Evolutionary conservation across 1,140 invertebrate species (phyloP), one percentile per base, ranked within the genome.

Genomic region (Tetramorium simillimum): DNA sequence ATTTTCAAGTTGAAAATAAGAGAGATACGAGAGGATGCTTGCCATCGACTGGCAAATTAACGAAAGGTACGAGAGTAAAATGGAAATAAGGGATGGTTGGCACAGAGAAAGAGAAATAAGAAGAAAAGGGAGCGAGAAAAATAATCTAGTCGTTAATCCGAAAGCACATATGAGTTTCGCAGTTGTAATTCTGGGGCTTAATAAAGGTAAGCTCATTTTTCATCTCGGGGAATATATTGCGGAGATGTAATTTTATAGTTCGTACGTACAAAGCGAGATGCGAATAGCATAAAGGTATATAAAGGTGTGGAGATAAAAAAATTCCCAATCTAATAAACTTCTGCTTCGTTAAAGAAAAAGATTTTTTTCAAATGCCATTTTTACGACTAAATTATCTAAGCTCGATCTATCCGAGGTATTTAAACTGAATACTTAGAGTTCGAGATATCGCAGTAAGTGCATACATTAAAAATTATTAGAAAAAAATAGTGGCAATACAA

Each of bases 101-200:
- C 1, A 14, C 0, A 21, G 12, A 40, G 21, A 46, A 49, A 33
- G 40, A 58, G 10, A 53, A 40, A 33, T 21, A 10, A 49, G 33
- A 78, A 12, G 56, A 9, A 63, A n/a, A 56, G 49, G 43, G 21
- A 33, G n/a, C 53, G 40, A 75, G 69, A 84, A 51, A 43, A 53
- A 67, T 78, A 78, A 80, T 80, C 62, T 37, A 80, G 24, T 28
- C 37, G 24, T 78, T 65, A 80, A 65, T 65, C 28, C 28, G n/a
- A 67, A 51, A 46, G 62, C 43, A 80, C 28, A 43, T 80, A 80
- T 80, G 46, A 80, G 28, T 18, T 65, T 67, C 33, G 18, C 76
- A 37, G n/a, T 67, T 80, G n/a, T 65, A 65, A 67, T 67, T 80
- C 43, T 80, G 28, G 14, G 7, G 4, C n/a, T 53, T 80, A 51